Evolutionary conservation across 1,140 invertebrate genomes (phyloP), one percentile per base, ranked within the genome.

Genomic region (Camponotus pennsylvanicus): DNA sequence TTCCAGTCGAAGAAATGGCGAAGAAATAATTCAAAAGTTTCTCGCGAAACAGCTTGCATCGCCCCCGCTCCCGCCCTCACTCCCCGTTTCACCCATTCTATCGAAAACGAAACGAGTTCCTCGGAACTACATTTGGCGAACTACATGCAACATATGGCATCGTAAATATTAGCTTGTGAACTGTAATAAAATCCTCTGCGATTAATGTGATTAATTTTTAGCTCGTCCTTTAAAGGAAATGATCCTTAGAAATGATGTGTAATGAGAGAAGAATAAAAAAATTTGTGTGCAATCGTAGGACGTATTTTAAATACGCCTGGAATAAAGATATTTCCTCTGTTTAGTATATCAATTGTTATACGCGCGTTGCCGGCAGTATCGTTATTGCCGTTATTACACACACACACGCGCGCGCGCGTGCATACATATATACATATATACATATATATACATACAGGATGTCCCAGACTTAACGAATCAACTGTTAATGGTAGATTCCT

Each of bases 21-120:
- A 73, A 73, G 79, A 82, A 82, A 82, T 82, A 82, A 82, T 82
- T 82, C 79, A 61, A 82, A 82, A 82, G 79, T 82, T 82, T 59
- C 79, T 73, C 67, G 40, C 79, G 67, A 71, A 82, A 73, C 79
- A 82, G 79, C 79, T 82, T 83, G 79, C 32, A 15, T 69, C 21
- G n/a, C 42, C 6, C n/a, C 18, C 67, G 27, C 37, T 11, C n/a
- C 27, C 27, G 27, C 27, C 27, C 3, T 55, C 27, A 7, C 32
- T 66, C 3, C 13, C 34, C 69, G 27, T 27, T 18, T 73, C 27
- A 55, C 7, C 18, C 45, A 11, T 21, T 21, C 42, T 55, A 21
- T 71, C 55, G 32, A 61, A 73, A 82, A 73, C 21, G 49, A 52
- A 82, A 73, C 37, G 49, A 52, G 4, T 52, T 52, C 67, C 67